These are phyloP conservation scores for Thalassarche chlororhynchos DNA, from an alignment of 2,113 vertebrate genomes.

Conservation along the genomic window DNA sequence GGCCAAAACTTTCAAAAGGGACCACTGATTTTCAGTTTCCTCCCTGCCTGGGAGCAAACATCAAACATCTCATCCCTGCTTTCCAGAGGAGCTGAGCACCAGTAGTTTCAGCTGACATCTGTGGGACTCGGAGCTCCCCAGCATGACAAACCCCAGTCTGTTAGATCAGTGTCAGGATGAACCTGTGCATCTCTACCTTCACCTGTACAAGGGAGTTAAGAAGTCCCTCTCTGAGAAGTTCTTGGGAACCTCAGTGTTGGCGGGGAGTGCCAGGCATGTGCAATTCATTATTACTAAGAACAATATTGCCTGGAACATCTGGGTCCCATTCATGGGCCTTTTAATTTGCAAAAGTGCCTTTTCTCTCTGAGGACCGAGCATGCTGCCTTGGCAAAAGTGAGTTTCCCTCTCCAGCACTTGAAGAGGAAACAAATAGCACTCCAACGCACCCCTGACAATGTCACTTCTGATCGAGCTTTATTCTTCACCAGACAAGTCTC, in stretches of 20 bases:
- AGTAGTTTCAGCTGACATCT: background rate
- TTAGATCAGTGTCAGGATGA: background rate
- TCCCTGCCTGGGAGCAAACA: background rate
- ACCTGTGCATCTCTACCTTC: background rate
- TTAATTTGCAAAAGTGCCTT: background rate
- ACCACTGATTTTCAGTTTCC: background rate
- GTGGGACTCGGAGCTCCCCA: background rate
- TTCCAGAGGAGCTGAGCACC: background rate
- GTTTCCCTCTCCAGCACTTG: background rate
- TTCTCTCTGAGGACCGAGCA: background rate
- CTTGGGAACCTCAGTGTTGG: background rate
- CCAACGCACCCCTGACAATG: background rate
- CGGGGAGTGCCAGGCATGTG: background rate
- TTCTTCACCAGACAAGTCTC: background rate
- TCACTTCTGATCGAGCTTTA: background rate
- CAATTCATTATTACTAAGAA: background rate
- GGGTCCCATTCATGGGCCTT: background rate
- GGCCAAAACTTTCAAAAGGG: background rate
- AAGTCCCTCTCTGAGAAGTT: background rate
- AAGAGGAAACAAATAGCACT: background rate
- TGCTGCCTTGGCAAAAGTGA: background rate
- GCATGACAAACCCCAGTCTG: fast-evolving
- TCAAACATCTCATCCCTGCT: background rate
- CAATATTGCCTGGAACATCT: slow-evolving; percentile 15
- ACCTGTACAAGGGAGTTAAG: background rate